A percentile compares a stretch with the other conserved stretches of the same genome.
Conservation (phyloP, 2,888 invertebrate species). For the Thereva unica region DNA sequence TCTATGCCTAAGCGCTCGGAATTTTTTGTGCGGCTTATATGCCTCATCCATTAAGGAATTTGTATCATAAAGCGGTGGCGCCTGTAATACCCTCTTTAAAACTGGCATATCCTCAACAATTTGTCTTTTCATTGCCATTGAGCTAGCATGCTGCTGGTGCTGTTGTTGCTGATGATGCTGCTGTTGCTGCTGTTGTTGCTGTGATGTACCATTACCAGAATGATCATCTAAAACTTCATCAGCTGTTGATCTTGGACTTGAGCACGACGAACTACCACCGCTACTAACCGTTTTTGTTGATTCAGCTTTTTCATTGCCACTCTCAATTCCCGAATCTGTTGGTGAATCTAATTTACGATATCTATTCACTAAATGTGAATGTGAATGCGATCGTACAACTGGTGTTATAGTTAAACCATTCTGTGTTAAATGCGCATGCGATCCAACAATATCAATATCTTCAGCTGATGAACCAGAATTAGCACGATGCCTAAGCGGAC, state of each 20-base stretch:
- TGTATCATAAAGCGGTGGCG: constrained; percentile 88
- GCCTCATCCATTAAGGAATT: constrained; percentile 92
- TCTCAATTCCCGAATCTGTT: constrained; percentile 91
- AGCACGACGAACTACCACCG: constrained; percentile 77
- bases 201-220: constrained; percentile 51
- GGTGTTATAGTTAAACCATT: constrained; percentile 76
- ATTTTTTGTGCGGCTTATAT: constrained; percentile 94
- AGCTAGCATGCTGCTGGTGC: constrained; percentile 37
- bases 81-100: constrained; percentile 87
- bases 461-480: constrained; percentile 82
- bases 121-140: constrained; percentile 57
- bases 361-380: constrained; percentile 61
- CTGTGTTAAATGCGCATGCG: constrained; percentile 69
- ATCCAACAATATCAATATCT: constrained; percentile 64
- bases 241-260: constrained; percentile 81
- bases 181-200: constrained; percentile 42
- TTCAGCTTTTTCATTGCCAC: constrained; percentile 86
- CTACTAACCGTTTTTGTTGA: constrained; percentile 72
- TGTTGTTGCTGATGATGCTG: constrained; percentile 39
- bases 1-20: constrained; percentile 79
- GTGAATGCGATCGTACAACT: constrained; percentile 59
- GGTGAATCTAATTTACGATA: constrained; percentile 88
- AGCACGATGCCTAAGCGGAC: constrained; percentile 76
- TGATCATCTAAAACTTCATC: constrained; percentile 73
- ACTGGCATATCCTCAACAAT: constrained; percentile 91